These are phyloP conservation scores for Ceratosolen solmsi DNA, from an alignment of 1,140 invertebrate genomes.

Conservation along the genomic window DNA sequence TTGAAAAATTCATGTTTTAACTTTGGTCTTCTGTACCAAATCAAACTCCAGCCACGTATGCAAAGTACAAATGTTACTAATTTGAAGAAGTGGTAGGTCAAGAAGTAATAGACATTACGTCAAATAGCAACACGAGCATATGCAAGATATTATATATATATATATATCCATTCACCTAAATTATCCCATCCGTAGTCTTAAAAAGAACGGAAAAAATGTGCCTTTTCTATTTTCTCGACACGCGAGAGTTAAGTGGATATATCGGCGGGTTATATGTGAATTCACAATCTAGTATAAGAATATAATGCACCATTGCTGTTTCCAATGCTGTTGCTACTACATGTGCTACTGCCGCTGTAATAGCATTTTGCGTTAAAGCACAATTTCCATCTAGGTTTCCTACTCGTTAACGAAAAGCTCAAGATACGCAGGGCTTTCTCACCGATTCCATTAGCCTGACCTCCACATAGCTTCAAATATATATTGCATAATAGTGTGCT, in stretches of 20 bases:
- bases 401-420: conserved; percentile 60
- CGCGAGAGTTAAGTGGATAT: conserved; percentile 32
- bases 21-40: neutral
- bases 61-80: neutral
- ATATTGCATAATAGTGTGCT: conserved; percentile 20
- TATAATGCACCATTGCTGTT: conserved; percentile 14
- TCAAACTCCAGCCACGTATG: neutral
- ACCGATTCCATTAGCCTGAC: conserved; percentile 65
- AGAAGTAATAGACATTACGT: conserved; percentile 7
- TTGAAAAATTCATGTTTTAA: conserved; percentile 1
- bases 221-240: conserved; percentile 47
- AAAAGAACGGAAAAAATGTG: conserved; percentile 38
- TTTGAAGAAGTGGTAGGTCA: neutral
- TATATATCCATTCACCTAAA: neutral
- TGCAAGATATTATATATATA: neutral
- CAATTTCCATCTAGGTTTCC: conserved; percentile 60
- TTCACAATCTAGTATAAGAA: conserved; percentile 38
- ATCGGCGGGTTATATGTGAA: conserved; percentile 43
- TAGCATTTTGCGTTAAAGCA: conserved; percentile 51
- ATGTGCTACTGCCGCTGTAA: conserved; percentile 21
- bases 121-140: neutral
- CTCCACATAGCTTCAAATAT: conserved; percentile 40
- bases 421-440: conserved; percentile 38
- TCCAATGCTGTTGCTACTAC: neutral
- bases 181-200: neutral